A percentile compares a stretch with the other conserved stretches of the same genome.
These are phyloP conservation scores for Tiphia femorata DNA, from an alignment of 2,888 invertebrate genomes.

Conservation along the genomic window DNA sequence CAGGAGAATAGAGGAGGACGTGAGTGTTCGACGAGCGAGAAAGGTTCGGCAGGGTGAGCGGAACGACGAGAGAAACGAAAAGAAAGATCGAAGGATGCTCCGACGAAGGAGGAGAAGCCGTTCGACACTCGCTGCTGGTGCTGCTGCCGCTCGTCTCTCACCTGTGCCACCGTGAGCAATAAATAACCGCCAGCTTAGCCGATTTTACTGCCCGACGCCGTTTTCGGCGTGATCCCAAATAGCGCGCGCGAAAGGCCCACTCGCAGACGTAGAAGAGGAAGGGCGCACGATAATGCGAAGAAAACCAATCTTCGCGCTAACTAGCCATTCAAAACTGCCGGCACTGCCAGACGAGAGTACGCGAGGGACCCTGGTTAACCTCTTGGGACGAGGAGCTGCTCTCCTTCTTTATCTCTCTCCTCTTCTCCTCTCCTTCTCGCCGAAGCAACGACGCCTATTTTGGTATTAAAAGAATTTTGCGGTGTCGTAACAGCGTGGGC, in stretches of 20 bases:
- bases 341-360: slow-evolving; percentile 53
- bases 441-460: neutral
- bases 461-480: slow-evolving; percentile 36
- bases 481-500: slow-evolving; percentile 31
- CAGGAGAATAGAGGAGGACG: too few relatives aligned
- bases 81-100: slow-evolving; percentile 3
- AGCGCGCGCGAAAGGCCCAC: slow-evolving; percentile 54
- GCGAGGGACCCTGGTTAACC: slow-evolving; percentile 65
- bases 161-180: slow-evolving; percentile 65
- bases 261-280: too few relatives aligned
- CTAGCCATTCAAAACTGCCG: slow-evolving; percentile 61
- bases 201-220: slow-evolving; percentile 65
- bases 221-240: slow-evolving; percentile 64
- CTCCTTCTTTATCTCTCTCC: neutral
- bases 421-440: neutral
- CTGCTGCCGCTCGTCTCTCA: too few relatives aligned
- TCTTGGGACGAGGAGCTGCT: slow-evolving; percentile 26
- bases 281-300: slow-evolving; percentile 58
- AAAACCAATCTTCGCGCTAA: slow-evolving; percentile 68
- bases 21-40: too few relatives aligned
- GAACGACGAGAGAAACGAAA: neutral
- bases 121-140: slow-evolving; percentile 40
- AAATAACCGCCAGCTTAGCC: slow-evolving; percentile 68
- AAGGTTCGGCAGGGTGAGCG: too few relatives aligned
- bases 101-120: neutral